Percentiles rank a stretch among this genome's conserved stretches.
Evolutionary conservation across 2,113 vertebrate genomes (phyloP).

Genomic region (Apistogramma diplotaenia): DNA sequence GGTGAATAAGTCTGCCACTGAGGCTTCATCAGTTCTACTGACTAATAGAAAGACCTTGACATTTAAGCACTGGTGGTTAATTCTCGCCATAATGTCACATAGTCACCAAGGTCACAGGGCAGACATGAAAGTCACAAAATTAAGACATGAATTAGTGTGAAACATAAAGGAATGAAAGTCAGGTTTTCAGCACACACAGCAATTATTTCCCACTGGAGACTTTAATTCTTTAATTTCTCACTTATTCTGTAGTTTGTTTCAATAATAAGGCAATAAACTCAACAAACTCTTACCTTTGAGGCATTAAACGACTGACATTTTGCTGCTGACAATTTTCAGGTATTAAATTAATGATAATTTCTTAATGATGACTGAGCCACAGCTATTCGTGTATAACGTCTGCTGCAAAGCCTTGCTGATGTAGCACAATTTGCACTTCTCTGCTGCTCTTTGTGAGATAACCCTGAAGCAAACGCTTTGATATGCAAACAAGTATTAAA

Average conservation of each 20-base stretch:
- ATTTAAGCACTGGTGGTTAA: constrained; percentile 7
- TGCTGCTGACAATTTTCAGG: neutral
- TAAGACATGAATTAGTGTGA: neutral
- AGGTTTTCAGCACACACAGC: no score
- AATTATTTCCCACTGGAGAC: neutral
- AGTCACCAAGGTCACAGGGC: neutral
- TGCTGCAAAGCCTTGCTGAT: neutral
- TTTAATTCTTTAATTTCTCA: neutral
- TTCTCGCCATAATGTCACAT: neutral
- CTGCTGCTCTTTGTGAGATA: neutral
- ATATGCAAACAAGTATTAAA: neutral
- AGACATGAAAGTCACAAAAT: neutral
- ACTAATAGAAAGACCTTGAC: neutral
- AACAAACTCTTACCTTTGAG: neutral
- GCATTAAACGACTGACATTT: neutral
- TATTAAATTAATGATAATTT: neutral
- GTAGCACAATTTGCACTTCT: neutral
- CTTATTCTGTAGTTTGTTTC: no score
- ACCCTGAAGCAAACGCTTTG: neutral
- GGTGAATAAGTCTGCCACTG: neutral
- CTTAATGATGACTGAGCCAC: neutral
- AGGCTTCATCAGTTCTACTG: neutral
- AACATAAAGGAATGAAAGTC: neutral
- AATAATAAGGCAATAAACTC: neutral
- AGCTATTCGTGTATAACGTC: neutral